A percentile compares a stretch with the other conserved stretches of the same genome.
Evolutionary conservation across 1,140 invertebrate genomes (phyloP).

Genomic region (Pseudomyrmex dendroicus): DNA sequence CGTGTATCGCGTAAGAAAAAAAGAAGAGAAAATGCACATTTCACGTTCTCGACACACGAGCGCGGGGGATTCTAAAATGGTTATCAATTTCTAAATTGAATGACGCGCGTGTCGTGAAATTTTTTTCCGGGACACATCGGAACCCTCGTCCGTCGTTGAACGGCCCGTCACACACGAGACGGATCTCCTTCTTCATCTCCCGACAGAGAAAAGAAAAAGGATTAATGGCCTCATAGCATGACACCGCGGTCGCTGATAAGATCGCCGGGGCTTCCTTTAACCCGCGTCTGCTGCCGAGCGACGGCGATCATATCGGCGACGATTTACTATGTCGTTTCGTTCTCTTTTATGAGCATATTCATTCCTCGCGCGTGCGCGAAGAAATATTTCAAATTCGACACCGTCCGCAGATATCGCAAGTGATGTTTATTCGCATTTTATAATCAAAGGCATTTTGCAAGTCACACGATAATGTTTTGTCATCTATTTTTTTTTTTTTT

Average conservation of each 20-base stretch:
- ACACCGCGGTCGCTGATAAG: constrained; percentile 71
- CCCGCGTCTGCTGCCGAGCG: constrained; percentile 64
- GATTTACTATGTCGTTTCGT: neutral
- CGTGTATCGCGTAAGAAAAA: constrained; percentile 9
- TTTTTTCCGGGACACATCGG: constrained; percentile 39
- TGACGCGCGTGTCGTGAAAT: constrained; percentile 37
- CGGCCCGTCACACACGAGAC: constrained; percentile 9
- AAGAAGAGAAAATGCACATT: neutral
- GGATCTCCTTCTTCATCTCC: constrained; percentile 44
- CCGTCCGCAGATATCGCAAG: neutral
- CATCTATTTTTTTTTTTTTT: no score
- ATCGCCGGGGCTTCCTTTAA: constrained; percentile 69
- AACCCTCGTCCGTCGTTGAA: constrained; percentile 8
- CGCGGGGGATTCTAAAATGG: constrained; percentile 47
- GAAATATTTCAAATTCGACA: neutral
- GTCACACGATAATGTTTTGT: no score
- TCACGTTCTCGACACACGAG: constrained; percentile 13
- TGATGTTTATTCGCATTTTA: no score
- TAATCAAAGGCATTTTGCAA: no score
- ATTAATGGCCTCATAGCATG: constrained; percentile 76
- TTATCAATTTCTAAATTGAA: constrained; percentile 66
- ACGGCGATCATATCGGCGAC: constrained; percentile 67
- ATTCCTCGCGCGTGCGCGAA: neutral
- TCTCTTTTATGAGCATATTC: neutral
- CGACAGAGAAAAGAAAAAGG: constrained; percentile 67